phyloP scores from a whole-genome alignment of 2,113 vertebrate genomes.

The Datnioides undecimradiatus region DNA sequence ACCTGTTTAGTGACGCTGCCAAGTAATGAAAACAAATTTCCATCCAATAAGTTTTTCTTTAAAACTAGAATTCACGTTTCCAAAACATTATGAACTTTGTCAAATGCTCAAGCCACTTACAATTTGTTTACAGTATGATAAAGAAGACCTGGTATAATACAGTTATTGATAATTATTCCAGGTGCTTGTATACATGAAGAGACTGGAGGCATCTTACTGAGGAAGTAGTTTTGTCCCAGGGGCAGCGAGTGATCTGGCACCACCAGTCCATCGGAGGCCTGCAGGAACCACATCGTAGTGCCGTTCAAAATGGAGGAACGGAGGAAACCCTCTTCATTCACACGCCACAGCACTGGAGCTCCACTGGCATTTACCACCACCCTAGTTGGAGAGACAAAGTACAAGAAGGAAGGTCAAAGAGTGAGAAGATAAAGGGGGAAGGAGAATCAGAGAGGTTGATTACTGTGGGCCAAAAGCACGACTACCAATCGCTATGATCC shows the following conservation, averaged over 20 bases:
- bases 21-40: not conserved
- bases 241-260: conserved; percentile 89
- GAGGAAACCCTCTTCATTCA: conserved; percentile 89
- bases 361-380: conserved; percentile 90
- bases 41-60: not conserved
- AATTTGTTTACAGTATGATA: not conserved
- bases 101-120: not conserved
- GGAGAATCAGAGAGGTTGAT: not conserved
- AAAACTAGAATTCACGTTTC: not conserved
- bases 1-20: not conserved
- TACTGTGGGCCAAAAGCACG: not conserved
- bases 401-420: not conserved
- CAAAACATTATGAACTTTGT: too few species aligned
- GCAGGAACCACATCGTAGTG: conserved; percentile 89
- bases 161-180: not conserved
- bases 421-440: not conserved
- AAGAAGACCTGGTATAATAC: not conserved
- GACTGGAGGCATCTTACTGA: conserved; percentile 86
- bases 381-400: conserved; percentile 73
- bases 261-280: conserved; percentile 90
- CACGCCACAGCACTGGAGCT: conserved; percentile 92
- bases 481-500: not conserved
- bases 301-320: conserved; percentile 92
- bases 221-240: conserved; percentile 95
- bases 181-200: not conserved